Base-by-base conservation (phyloP, 1,140 invertebrate species). In the Drosophila sp. region DNA sequence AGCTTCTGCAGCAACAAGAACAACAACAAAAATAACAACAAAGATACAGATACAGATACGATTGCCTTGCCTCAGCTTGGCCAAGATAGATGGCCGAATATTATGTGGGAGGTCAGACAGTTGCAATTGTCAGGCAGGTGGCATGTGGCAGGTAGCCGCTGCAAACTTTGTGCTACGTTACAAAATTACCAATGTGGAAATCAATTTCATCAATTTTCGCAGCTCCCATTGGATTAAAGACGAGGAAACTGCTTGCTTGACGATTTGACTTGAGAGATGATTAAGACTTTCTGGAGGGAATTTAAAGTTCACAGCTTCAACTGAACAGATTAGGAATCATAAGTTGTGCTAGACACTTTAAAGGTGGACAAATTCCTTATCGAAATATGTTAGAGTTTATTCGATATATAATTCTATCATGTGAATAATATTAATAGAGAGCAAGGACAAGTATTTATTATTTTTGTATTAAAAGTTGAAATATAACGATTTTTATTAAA, bases 151-250 rank as follows among this genome's bases (percentile, higher is more conserved):
- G 74, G 51, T 82, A 70, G 58, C 76, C 75, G 64, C 45, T 62
- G 18, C 43, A 51, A 72, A 67, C 54, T 61, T 71, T 13, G 13
- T 41, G n/a, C 34, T 34, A 40, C 62, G 62, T 69, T 70, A 78
- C 65, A 78, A 86, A 87, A 86, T 87, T 87, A 80, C 75, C 78
- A 84, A 87, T 86, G 81, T 80, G 65, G 50, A 84, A 84, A 84
- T 84, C 81, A 86, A 84, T 84, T 84, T 84, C 70, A 82, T 78
- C 78, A 87, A 82, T 81, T 86, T 82, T 78, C 61, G 41, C 61
- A 45, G 27, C 29, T 46, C 63, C 65, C 71, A 40, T 21, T 38
- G 40, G 63, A 18, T 50, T 51, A 40, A 18, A 45, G 27, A 11
- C 7, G 13, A 50, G 13, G n/a, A 27, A 13, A 43, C 13, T 43